These are phyloP conservation scores for Platanista minor DNA, from an alignment of 2,113 vertebrate genomes.

Conservation along the genomic window DNA sequence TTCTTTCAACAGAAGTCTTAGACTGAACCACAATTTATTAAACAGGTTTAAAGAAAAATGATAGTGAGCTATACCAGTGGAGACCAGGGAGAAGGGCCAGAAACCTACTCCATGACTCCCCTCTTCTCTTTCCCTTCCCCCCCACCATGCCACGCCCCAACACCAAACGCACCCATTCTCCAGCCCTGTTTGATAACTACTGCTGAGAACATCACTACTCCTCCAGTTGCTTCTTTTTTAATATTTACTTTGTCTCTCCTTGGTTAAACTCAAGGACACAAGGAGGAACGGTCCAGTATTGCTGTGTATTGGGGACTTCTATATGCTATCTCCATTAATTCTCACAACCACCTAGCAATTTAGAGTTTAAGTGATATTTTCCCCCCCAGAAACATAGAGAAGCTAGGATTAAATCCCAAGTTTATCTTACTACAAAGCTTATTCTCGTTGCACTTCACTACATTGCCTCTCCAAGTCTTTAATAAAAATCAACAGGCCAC, in stretches of 20 bases:
- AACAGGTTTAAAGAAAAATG: not conserved
- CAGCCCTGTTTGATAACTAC: too few relatives aligned
- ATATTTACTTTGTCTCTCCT: not conserved
- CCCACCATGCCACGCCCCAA: not conserved
- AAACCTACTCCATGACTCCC: too few relatives aligned
- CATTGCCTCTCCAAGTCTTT: not conserved
- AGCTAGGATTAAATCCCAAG: not conserved
- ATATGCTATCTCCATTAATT: not conserved
- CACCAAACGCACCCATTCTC: not conserved
- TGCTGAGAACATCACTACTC: fast-evolving
- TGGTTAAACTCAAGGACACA: not conserved
- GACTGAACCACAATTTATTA: not conserved
- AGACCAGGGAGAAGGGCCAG: not conserved
- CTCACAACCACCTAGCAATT: not conserved
- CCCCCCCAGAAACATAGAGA: not conserved
- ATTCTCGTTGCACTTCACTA: not conserved
- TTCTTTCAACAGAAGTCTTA: not conserved
- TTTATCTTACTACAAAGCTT: not conserved
- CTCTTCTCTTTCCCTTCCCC: not conserved
- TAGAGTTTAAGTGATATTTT: not conserved
- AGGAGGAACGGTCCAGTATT: not conserved
- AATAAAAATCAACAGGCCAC: not conserved
- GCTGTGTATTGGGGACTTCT: not conserved
- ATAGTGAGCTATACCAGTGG: not conserved
- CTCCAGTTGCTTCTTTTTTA: not conserved